Evolutionary conservation across 2,888 invertebrate genomes (phyloP), one percentile per base, ranked within the genome.

Genomic region (Lasioglossum villosulum): DNA sequence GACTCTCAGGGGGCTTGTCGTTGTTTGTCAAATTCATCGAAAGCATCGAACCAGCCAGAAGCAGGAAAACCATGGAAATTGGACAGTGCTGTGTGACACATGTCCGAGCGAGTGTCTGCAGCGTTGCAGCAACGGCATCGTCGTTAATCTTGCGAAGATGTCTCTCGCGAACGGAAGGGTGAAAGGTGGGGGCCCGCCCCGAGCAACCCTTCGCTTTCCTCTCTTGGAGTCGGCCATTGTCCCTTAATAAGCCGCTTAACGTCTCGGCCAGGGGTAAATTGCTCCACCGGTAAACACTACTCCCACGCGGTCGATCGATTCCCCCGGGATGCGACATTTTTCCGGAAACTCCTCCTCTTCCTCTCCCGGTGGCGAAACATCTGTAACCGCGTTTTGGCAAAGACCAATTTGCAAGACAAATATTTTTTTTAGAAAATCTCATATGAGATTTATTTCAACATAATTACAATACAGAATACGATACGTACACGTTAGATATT

Each of bases 241-340:
- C 77, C 89, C 80, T 88, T 94, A 94, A 94, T 94, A 94, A 94
- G 93, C 94, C 90, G 94, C 93, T 94, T 94, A 94, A 91, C 90
- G 90, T 90, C 91, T 90, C 92, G 81, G 90, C 91, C 81, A 89
- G 92, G 90, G 93, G 93, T 91, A 93, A 94, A 93, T 93, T 94
- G 92, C 87, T 91, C 85, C 82, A 74, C 82, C 89, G 89, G 92
- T 93, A 94, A 94, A 94, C 93, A 93, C 80, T 91, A 93, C 93
- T 92, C 94, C 93, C 93, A 92, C 92, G 90, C 83, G 83, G 89
- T 76, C 77, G 68, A 83, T 81, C 84, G 77, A 83, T 75, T 87
- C 85, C 85, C 88, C 74, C 27, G 72, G 86, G 42, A 75, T 86
- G 76, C 75, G 30, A 79, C 84, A 89, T 86, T 88, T 87, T 68